Evolutionary conservation across 2,113 vertebrate genomes (phyloP), one percentile per base, ranked within the genome.

Genomic region (Girardinichthys multiradiatus): DNA sequence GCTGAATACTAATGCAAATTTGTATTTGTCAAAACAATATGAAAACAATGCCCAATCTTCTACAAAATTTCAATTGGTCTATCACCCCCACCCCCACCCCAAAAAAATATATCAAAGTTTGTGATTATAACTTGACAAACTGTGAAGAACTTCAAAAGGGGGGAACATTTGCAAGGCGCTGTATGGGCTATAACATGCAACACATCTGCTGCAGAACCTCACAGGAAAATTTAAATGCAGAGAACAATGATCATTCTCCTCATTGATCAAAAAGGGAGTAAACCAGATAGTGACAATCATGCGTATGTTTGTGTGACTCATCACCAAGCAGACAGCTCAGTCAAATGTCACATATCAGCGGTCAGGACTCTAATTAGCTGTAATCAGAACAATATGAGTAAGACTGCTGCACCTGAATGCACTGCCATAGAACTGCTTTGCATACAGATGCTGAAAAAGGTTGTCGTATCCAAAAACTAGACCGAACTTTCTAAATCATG

Each of bases 281-380:
- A 37, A 24, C 19, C 33, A 58, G 45, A 67, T 58, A n/a, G 0
- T 9, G 27, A 57, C 17, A 67, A 15, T 63, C 19, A 10, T 21
- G 31, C 2, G n/a, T 11, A 13, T 66, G 4, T 62, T 14, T 64
- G 30, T 4, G 69, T 57, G 39, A 64, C 13, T 68, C 57, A 64
- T 84, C 68, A 64, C 21, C 21, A 17, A 45, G 74, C 62, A 83
- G 57, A 54, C 72, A 68, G 70, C 61, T 26, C 45, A 37, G 42
- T 74, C 26, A 82, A 77, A 88, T 70, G 58, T 39, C 57, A 83
- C 70, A 74, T 76, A 70, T 80, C 79, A 80, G 79, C 6, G 60
- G 77, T 79, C 64, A 77, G 72, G 63, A 66, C n/a, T 67, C 71
- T 70, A 88, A 83, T 86, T 87, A 88, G 73, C 29, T 65, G 28